Conservation (phyloP, 2,797 vertebrate genomes). For the Chrosomus eos region DNA sequence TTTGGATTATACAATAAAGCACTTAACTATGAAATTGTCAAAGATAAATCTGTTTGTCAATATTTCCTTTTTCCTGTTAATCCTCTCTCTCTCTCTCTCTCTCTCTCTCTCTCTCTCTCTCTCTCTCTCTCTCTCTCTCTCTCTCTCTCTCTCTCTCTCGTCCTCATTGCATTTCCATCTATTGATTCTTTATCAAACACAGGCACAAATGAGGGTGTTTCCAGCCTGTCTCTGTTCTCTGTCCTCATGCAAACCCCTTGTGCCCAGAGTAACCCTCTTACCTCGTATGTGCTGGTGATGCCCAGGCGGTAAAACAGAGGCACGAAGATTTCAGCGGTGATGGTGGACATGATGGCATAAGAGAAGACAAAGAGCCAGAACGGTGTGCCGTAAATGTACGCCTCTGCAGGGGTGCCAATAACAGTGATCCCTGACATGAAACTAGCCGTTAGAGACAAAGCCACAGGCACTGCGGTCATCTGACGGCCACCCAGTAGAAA, state of each 20-base stretch:
- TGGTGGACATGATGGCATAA: constrained; percentile 77
- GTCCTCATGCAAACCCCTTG: constrained; percentile 20
- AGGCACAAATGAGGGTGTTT: neutral
- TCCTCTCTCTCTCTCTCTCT: neutral
- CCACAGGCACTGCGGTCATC: constrained; percentile 82
- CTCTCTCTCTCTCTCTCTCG: neutral
- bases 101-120: neutral
- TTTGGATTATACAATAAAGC: constrained; percentile 5
- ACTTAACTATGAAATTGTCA: neutral
- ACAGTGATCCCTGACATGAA: constrained; percentile 87
- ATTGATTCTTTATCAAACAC: constrained; percentile 22
- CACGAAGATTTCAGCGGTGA: constrained; percentile 82
- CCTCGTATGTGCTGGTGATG: constrained; percentile 85
- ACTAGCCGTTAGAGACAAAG: constrained; percentile 84
- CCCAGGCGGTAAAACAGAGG: constrained; percentile 81
- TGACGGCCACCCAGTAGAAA: constrained; percentile 81
- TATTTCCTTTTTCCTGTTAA: neutral
- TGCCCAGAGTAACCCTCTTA: constrained; percentile 57
- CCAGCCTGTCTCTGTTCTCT: neutral
- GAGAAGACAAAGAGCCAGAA: constrained; percentile 80
- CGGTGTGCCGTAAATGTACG: constrained; percentile 74
- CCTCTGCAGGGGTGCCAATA: constrained; percentile 82
- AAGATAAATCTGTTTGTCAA: neutral
- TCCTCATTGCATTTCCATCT: constrained; percentile 15
- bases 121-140: neutral